These are phyloP conservation scores for Cosmia pyralina DNA, from an alignment of 2,888 invertebrate genomes.

Conservation along the genomic window DNA sequence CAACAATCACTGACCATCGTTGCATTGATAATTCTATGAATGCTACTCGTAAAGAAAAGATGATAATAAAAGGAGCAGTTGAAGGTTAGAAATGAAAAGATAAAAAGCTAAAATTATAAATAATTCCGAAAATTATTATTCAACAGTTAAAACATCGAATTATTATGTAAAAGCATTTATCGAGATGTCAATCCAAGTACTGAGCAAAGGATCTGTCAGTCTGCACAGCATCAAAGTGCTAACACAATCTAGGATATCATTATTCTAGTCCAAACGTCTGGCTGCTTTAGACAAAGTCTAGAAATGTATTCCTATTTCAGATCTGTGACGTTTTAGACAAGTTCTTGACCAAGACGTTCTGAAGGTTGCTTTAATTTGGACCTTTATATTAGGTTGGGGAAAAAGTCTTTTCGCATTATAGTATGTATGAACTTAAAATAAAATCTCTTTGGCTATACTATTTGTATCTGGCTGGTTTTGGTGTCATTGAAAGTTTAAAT, in stretches of 20 bases:
- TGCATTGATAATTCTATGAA: neutral
- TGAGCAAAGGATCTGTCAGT: slow-evolving; percentile 42
- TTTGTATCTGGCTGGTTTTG: too few species aligned
- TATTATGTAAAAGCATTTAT: slow-evolving; percentile 47
- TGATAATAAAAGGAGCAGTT: neutral
- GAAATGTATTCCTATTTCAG: slow-evolving; percentile 42
- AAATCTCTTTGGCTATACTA: too few species aligned
- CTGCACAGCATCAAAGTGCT: slow-evolving; percentile 22
- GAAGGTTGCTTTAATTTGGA: too few species aligned
- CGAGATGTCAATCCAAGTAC: slow-evolving; percentile 44
- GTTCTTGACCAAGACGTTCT: slow-evolving; percentile 19
- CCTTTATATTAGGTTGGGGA: too few species aligned
- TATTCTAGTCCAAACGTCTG: slow-evolving; percentile 32
- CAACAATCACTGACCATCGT: neutral
- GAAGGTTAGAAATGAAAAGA: neutral
- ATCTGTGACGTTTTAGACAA: slow-evolving; percentile 46
- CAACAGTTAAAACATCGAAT: slow-evolving; percentile 19
- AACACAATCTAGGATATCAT: slow-evolving; percentile 48
- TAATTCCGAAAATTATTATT: slow-evolving; percentile 1
- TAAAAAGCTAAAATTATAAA: neutral
- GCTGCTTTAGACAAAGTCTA: slow-evolving; percentile 30
- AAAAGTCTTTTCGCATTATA: too few species aligned
- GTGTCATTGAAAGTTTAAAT: too few species aligned
- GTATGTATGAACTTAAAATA: too few species aligned
- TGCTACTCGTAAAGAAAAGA: neutral